Conservation (phyloP, 2,797 vertebrate genomes). For the Hydrophis major region DNA sequence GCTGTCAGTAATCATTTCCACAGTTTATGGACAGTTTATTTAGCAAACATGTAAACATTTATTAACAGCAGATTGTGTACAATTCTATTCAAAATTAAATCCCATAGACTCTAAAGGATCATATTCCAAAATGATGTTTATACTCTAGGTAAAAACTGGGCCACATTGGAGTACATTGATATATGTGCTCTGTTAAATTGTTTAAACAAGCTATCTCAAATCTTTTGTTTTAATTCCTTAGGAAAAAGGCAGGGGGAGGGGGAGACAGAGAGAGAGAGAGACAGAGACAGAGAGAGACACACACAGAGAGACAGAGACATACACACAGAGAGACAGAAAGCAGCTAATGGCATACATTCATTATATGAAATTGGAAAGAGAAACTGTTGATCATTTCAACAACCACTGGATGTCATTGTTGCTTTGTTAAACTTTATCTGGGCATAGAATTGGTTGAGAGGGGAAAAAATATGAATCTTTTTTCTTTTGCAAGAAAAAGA, state of each 20-base stretch:
- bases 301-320: background rate
- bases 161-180: background rate
- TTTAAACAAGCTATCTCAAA: background rate
- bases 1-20: background rate
- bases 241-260: background rate
- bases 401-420: constrained; percentile 60
- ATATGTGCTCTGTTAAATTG: background rate
- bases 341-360: background rate
- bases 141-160: background rate
- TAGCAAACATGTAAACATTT: background rate
- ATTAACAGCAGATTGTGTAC: background rate
- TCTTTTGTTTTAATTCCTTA: background rate
- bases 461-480: background rate
- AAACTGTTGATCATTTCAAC: constrained; percentile 34
- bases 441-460: background rate
- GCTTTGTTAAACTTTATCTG: constrained; percentile 27
- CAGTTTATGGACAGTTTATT: background rate
- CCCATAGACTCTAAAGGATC: background rate
- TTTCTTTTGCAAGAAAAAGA: background rate
- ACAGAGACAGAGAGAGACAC: too few species aligned
- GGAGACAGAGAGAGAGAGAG: background rate
- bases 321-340: too few species aligned
- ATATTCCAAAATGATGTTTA: background rate
- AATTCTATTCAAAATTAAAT: background rate
- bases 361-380: background rate